phyloP scores from a whole-genome alignment of 2,888 invertebrate genomes.

The Phyto melanocephala region DNA sequence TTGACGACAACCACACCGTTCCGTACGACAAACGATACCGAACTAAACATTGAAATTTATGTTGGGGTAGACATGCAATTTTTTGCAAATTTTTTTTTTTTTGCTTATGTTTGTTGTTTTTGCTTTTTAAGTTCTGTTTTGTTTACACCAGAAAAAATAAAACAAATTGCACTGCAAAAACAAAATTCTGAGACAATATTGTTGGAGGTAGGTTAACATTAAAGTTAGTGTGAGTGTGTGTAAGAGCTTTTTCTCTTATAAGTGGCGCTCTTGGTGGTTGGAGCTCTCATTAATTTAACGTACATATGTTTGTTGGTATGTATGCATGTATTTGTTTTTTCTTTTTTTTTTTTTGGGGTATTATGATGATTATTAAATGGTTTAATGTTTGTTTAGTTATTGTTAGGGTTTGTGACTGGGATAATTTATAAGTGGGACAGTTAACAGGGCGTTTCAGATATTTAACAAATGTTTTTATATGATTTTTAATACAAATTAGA shows the following conservation, averaged over 20 bases:
- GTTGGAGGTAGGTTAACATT: not conserved
- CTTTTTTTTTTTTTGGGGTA: not conserved
- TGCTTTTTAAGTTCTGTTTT: constrained; percentile 48
- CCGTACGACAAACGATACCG: constrained; percentile 69
- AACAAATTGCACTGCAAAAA: constrained; percentile 33
- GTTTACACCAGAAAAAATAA: constrained; percentile 25
- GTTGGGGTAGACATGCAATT: constrained; percentile 56
- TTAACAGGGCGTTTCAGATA: not conserved
- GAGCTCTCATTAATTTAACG: not conserved
- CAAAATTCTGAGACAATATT: constrained; percentile 30
- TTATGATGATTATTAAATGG: too few species aligned
- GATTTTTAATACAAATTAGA: too few species aligned
- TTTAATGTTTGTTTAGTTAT: not conserved
- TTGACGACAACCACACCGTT: constrained; percentile 59
- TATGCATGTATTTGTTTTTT: not conserved
- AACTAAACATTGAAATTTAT: constrained; percentile 51
- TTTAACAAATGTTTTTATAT: not conserved
- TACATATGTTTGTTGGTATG: too few species aligned
- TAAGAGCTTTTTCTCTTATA: constrained; percentile 8
- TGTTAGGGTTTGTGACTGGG: not conserved
- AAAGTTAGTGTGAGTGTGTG: not conserved
- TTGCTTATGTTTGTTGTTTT: constrained; percentile 12
- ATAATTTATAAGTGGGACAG: not conserved
- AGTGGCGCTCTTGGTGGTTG: not conserved
- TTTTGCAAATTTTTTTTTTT: constrained; percentile 2